phyloP scores from a whole-genome alignment of 2,113 vertebrate species.

The Etia nguti region DNA sequence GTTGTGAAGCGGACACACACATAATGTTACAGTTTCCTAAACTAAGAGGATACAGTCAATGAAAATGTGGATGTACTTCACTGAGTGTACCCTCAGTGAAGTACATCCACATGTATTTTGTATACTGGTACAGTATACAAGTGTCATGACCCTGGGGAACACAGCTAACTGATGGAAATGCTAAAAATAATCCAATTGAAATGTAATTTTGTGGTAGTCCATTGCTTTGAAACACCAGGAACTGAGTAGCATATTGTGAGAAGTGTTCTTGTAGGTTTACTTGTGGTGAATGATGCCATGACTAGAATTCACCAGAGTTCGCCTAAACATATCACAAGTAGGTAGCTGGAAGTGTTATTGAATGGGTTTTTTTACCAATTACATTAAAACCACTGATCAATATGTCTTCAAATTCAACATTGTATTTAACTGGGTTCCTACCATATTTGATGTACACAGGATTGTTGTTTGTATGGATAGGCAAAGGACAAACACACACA shows the following conservation, averaged over 20 bases:
- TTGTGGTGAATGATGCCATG: neutral
- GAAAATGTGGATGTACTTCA: neutral
- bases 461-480: neutral
- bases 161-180: neutral
- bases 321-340: neutral
- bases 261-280: neutral
- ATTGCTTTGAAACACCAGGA: neutral
- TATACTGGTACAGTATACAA: neutral
- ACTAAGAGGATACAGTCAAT: neutral
- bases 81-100: neutral
- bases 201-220: neutral
- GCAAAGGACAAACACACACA: neutral
- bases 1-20: neutral
- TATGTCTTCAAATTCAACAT: neutral
- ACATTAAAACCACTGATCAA: neutral
- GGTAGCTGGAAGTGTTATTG: neutral
- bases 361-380: neutral
- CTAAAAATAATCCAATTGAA: neutral
- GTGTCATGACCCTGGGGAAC: neutral
- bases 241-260: neutral
- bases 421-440: neutral
- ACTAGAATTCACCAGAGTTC: neutral
- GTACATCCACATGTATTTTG: neutral
- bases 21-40: neutral
- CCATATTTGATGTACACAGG: neutral